These are phyloP conservation scores for Eonycteris spelaea DNA, from an alignment of 2,113 vertebrate genomes.

Conservation along the genomic window DNA sequence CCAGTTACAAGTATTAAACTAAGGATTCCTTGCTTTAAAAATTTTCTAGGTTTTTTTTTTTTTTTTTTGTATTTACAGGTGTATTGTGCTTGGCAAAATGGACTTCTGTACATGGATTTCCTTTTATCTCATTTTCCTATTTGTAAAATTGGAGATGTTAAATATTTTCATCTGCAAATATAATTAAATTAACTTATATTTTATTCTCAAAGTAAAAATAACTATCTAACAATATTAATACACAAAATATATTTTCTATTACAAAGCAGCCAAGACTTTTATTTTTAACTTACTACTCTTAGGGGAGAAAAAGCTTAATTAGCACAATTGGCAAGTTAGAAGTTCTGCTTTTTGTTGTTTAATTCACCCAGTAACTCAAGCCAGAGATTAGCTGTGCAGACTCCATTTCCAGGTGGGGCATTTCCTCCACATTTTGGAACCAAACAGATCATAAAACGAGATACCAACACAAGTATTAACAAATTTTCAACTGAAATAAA, in stretches of 20 bases:
- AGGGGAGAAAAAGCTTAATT: not conserved
- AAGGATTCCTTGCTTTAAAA: not conserved
- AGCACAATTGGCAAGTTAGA: not conserved
- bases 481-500: not conserved
- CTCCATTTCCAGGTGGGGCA: not conserved
- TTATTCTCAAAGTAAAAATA: slow-evolving; percentile 18
- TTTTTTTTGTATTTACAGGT: not conserved
- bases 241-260: not conserved
- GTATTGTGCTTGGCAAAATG: not conserved
- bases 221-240: not conserved
- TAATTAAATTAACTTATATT: too few species aligned
- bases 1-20: not conserved
- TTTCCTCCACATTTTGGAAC: not conserved
- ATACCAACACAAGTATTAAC: not conserved
- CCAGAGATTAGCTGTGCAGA: not conserved
- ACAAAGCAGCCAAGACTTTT: not conserved
- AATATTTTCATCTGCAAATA: slow-evolving; percentile 31
- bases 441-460: not conserved
- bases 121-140: not conserved
- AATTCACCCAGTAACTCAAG: not conserved
- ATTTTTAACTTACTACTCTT: not conserved
- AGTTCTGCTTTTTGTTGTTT: slow-evolving; percentile 3
- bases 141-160: not conserved
- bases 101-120: not conserved
- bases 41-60: not conserved